Evolutionary conservation across 2,113 vertebrate species (phyloP).

Genomic region (Scolopax mira): DNA sequence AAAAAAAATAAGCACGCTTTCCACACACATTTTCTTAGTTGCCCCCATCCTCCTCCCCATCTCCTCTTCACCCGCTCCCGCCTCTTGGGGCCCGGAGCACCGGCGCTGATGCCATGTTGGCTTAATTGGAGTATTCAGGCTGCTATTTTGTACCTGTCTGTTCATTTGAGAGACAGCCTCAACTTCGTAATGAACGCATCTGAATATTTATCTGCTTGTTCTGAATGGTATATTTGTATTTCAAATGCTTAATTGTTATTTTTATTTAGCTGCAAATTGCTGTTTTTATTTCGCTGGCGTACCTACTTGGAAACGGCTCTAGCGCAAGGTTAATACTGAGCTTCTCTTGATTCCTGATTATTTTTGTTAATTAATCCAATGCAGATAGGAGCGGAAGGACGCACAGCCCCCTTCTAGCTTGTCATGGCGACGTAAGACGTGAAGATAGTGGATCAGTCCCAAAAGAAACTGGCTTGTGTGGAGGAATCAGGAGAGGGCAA

Average conservation of each 20-base stretch:
- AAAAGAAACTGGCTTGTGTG: not conserved
- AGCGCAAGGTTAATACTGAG: not conserved
- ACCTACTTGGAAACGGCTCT: not conserved
- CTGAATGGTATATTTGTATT: slow-evolving; percentile 24
- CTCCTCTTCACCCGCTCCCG: not conserved
- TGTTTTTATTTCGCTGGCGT: not conserved
- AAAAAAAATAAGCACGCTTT: not conserved
- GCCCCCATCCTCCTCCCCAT: not conserved
- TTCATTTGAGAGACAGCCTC: slow-evolving; percentile 26
- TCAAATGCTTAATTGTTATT: slow-evolving; percentile 57
- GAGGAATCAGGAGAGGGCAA: not conserved
- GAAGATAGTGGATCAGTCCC: not conserved
- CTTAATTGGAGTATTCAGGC: not conserved
- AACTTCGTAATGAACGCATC: not conserved
- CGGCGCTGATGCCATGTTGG: not conserved
- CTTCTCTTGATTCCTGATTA: not conserved
- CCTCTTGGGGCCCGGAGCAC: not conserved
- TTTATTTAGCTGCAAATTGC: slow-evolving; percentile 62
- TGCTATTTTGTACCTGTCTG: slow-evolving; percentile 34
- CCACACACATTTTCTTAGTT: not conserved
- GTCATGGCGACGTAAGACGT: rapidly evolving
- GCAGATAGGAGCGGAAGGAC: not conserved
- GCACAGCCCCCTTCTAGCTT: not conserved
- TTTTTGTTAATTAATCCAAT: slow-evolving; percentile 4
- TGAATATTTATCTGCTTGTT: slow-evolving; percentile 35